Conservation (phyloP, 2,888 invertebrate species). For the Atrina japonica region DNA sequence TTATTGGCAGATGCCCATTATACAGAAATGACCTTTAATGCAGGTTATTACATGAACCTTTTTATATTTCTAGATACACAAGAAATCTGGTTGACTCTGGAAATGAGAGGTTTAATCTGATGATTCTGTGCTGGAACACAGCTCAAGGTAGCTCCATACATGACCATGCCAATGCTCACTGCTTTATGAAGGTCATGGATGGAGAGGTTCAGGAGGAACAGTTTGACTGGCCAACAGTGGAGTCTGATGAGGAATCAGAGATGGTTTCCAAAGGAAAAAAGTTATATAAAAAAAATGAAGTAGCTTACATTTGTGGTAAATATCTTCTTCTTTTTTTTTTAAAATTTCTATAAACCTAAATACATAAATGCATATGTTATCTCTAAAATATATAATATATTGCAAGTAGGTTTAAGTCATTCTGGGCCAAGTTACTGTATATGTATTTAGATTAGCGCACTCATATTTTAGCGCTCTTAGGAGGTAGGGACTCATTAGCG, state of each 20-base stretch:
- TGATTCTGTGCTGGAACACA: slow-evolving; percentile 99
- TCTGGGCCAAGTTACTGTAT: no score
- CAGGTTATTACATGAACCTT: no score
- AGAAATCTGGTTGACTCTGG: slow-evolving; percentile 97
- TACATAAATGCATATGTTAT: no score
- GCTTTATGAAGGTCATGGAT: slow-evolving; percentile 95
- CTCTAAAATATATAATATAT: no score
- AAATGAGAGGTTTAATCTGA: slow-evolving; percentile 98
- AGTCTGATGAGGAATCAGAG: slow-evolving; percentile 65
- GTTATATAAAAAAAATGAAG: slow-evolving; percentile 87
- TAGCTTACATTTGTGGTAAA: slow-evolving; percentile 96
- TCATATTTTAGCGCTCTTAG: no score
- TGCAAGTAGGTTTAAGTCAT: no score
- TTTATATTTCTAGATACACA: slow-evolving; percentile 87
- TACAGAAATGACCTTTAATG: no score
- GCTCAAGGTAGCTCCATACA: slow-evolving; percentile 97
- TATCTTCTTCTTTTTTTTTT: not conserved
- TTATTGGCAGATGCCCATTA: no score
- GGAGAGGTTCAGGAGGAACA: slow-evolving; percentile 87
- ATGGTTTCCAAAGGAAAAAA: slow-evolving; percentile 87
- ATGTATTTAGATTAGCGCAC: no score
- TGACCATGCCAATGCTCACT: slow-evolving; percentile 97
- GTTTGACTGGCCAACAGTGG: slow-evolving; percentile 89
- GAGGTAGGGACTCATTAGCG: no score
- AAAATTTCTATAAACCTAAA: not conserved